phyloP scores from a whole-genome alignment of 2,797 vertebrate genomes.

The Notoglanidium macrostoma region DNA sequence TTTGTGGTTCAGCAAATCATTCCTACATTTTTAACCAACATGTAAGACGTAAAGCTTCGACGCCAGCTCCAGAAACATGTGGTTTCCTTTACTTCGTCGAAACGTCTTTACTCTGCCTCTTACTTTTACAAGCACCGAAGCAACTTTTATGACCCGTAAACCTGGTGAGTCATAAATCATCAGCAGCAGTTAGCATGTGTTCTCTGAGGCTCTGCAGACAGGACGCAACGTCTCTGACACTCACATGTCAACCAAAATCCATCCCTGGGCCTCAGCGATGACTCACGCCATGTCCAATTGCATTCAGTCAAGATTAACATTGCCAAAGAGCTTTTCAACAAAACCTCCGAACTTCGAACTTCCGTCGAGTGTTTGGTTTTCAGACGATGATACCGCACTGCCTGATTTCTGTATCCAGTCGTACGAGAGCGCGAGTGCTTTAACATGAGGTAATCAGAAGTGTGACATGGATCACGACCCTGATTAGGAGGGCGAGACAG shows the following conservation, averaged over 20 bases:
- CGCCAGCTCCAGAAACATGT: neutral
- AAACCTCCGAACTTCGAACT: neutral
- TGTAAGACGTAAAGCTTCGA: neutral
- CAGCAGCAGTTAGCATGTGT: conserved; percentile 44
- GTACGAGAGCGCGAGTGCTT: neutral
- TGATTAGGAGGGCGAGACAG: conserved; percentile 69
- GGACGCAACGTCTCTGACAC: conserved; percentile 35
- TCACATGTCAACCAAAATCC: conserved; percentile 16
- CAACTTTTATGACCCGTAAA: conserved; percentile 29
- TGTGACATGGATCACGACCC: conserved; percentile 31
- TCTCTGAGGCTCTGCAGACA: conserved; percentile 31
- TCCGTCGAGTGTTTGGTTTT: conserved; percentile 37
- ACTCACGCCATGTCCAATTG: conserved; percentile 63
- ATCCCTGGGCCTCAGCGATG: conserved; percentile 31
- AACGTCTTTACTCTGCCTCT: neutral
- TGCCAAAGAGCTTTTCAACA: conserved; percentile 52
- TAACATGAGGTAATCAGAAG: conserved; percentile 41
- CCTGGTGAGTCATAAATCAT: conserved; percentile 62
- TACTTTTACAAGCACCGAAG: neutral
- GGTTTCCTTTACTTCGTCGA: neutral
- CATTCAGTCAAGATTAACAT: conserved; percentile 51
- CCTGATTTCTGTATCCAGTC: neutral
- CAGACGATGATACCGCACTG: neutral
- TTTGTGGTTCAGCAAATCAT: neutral
- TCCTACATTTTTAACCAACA: neutral